Conservation (phyloP, 1,140 invertebrate genomes). For the Ridgeia piscesae region DNA sequence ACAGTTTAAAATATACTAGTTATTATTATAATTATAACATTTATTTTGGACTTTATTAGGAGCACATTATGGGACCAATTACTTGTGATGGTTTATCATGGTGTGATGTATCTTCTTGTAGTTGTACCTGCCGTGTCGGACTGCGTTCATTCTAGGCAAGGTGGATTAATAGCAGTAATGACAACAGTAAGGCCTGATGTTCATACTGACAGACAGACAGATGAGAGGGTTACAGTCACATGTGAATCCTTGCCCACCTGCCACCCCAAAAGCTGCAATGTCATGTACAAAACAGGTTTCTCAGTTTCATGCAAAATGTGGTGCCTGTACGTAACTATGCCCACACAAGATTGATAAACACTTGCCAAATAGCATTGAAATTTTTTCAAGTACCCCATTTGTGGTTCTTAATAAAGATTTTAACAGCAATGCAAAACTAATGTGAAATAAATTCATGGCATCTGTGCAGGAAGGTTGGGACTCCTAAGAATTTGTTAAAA, state of each 20-base stretch:
- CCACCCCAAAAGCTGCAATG: not conserved
- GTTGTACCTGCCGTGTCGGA: not conserved
- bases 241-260: too few relatives aligned
- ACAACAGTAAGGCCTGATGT: not conserved
- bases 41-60: too few relatives aligned
- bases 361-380: not conserved
- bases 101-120: not conserved
- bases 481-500: not conserved
- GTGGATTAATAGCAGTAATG: not conserved
- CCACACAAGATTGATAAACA: not conserved
- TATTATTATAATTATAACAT: too few relatives aligned
- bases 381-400: not conserved
- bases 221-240: not conserved
- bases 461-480: not conserved
- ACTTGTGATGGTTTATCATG: too few relatives aligned
- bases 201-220: not conserved
- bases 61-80: too few relatives aligned
- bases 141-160: not conserved
- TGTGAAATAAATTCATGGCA: not conserved
- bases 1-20: too few relatives aligned
- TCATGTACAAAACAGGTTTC: not conserved
- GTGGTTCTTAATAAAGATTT: not conserved
- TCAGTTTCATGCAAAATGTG: not conserved
- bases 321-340: not conserved
- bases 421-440: not conserved